phyloP scores from a whole-genome alignment of 2,113 vertebrate genomes.

The Clarias magur region DNA sequence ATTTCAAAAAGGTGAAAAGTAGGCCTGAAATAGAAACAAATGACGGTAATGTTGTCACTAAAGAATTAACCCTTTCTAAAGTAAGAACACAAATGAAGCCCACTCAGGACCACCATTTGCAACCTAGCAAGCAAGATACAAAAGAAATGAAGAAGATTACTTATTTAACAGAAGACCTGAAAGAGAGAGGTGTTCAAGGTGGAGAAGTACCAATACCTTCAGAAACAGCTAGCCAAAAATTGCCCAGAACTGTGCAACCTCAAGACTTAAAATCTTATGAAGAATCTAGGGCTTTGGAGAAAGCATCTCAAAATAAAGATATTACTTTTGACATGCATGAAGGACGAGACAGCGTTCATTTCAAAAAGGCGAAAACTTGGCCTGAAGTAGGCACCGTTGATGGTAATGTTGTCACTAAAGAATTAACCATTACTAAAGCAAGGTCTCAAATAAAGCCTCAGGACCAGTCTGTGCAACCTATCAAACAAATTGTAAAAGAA shows the following conservation, averaged over 20 bases:
- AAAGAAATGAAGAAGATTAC: neutral
- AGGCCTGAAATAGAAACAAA: neutral
- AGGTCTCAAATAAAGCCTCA: neutral
- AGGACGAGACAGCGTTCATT: neutral
- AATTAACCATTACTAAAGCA: neutral
- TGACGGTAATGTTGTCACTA: neutral
- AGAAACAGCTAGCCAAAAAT: too few species aligned
- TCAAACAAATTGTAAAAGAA: neutral
- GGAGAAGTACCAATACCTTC: neutral
- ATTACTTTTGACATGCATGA: neutral
- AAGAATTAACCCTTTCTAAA: neutral
- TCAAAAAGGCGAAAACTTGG: neutral
- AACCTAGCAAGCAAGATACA: neutral
- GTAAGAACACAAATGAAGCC: neutral
- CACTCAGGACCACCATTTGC: neutral
- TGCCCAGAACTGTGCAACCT: too few species aligned
- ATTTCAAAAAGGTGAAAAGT: neutral
- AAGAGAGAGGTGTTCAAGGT: neutral
- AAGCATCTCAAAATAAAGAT: too few species aligned
- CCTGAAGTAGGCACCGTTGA: neutral
- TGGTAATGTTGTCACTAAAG: neutral
- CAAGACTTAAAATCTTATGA: too few species aligned
- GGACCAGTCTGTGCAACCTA: neutral
- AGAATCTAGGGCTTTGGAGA: neutral
- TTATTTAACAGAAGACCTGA: neutral